phyloP scores from a whole-genome alignment of 2,888 invertebrate species.

The Hemaris fuciformis region DNA sequence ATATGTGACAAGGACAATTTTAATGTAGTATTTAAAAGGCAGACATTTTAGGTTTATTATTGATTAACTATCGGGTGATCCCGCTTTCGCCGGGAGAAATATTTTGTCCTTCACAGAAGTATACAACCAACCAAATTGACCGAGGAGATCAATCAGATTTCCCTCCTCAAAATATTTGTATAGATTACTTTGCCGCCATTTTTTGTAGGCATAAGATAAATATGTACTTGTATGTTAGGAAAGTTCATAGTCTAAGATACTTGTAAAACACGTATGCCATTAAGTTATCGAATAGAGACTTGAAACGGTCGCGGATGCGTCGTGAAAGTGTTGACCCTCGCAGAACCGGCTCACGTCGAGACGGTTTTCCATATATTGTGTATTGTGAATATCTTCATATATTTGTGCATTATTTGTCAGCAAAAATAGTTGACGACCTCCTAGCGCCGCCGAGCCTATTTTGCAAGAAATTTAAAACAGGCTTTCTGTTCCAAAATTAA shows the following conservation, averaged over 20 bases:
- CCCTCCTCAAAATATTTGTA: no score
- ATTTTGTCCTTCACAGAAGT: no score
- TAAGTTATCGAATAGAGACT: conserved; percentile 56
- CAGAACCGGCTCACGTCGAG: conserved; percentile 52
- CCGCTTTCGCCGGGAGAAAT: no score
- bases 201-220: conserved; percentile 1
- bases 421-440: conserved; percentile 2
- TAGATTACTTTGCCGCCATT: no score
- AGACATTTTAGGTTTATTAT: no score
- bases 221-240: background rate
- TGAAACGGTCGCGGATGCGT: conserved; percentile 42
- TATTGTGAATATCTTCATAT: conserved; percentile 7
- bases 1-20: no score
- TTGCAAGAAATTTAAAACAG: background rate
- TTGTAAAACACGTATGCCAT: conserved; percentile 35
- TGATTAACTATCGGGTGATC: no score
- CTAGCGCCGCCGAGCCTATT: background rate
- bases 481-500: background rate
- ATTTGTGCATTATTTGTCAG: background rate
- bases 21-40: no score
- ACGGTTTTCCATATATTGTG: conserved; percentile 15
- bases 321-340: conserved; percentile 70
- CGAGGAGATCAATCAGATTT: no score
- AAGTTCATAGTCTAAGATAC: background rate
- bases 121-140: no score